These are phyloP conservation scores for Oncorhynchus tshawytscha DNA, from an alignment of 2,113 vertebrate species.

Conservation along the genomic window DNA sequence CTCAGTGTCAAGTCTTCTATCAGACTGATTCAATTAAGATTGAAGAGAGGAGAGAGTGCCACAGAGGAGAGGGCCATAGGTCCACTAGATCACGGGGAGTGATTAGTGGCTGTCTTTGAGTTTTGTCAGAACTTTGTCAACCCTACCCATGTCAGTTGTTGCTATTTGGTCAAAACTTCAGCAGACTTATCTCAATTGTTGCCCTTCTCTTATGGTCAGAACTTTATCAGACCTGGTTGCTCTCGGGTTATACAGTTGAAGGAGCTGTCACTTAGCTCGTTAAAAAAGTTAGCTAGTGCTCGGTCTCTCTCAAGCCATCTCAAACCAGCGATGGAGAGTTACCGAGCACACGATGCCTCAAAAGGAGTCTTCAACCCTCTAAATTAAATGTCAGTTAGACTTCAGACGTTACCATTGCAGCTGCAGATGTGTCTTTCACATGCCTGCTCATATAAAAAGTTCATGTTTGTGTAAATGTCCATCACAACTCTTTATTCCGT, in stretches of 20 bases:
- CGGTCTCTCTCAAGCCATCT: too few species aligned
- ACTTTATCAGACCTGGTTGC: neutral
- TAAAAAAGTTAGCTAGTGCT: too few species aligned
- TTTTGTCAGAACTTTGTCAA: constrained; percentile 1
- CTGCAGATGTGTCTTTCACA: too few species aligned
- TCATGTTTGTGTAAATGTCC: too few species aligned
- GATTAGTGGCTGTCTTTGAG: neutral
- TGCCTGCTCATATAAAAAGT: too few species aligned
- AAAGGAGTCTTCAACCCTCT: too few species aligned
- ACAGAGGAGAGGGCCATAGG: constrained; percentile 39
- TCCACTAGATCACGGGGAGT: neutral
- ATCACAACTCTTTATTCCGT: too few species aligned
- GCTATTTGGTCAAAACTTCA: neutral
- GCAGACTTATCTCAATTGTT: neutral
- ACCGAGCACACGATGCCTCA: too few species aligned
- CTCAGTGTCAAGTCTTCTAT: constrained; percentile 81
- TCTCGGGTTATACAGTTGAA: neutral
- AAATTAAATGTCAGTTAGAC: too few species aligned
- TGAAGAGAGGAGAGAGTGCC: constrained; percentile 74
- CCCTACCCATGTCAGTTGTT: neutral
- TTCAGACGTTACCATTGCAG: too few species aligned
- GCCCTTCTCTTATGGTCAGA: too few species aligned
- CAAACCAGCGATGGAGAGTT: too few species aligned
- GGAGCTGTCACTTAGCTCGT: neutral
- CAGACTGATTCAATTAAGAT: constrained; percentile 92